Conservation (phyloP, 2,888 invertebrate species). For the Volucella bombylans region DNA sequence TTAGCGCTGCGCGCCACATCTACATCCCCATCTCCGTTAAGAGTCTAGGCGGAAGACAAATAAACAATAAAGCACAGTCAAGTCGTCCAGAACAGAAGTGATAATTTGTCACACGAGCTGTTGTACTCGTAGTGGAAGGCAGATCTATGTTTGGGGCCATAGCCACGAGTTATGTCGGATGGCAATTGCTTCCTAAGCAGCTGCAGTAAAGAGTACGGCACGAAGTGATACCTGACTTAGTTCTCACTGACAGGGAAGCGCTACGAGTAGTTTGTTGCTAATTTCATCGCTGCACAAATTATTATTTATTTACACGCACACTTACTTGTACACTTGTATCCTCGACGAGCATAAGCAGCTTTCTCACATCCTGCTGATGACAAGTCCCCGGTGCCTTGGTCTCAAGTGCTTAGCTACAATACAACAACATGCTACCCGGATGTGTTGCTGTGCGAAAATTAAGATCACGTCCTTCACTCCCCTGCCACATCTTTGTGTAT, state of each 20-base stretch:
- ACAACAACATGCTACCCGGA: conserved; percentile 59
- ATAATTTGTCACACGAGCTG: conserved; percentile 29
- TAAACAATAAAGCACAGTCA: too few relatives aligned
- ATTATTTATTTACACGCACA: conserved; percentile 64
- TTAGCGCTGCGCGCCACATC: too few relatives aligned
- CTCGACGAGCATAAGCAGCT: too few relatives aligned
- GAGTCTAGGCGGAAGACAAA: too few relatives aligned
- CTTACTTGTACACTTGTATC: neutral
- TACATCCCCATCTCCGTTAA: too few relatives aligned
- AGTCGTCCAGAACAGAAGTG: conserved; percentile 25
- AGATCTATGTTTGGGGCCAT: too few relatives aligned
- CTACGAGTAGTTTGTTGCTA: conserved; percentile 51
- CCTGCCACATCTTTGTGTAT: neutral
- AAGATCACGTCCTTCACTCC: conserved; percentile 49
- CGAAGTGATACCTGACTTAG: neutral
- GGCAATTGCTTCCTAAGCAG: too few relatives aligned
- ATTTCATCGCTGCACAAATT: conserved; percentile 65
- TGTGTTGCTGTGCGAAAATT: conserved; percentile 63
- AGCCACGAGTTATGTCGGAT: too few relatives aligned
- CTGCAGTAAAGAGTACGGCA: too few relatives aligned
- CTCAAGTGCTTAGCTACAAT: conserved; percentile 53
- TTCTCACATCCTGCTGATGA: neutral
- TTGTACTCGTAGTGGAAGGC: too few relatives aligned
- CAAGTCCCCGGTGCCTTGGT: conserved; percentile 23
- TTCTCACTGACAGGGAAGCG: conserved; percentile 46